Evolutionary conservation across 2,888 invertebrate genomes (phyloP).

Genomic region (Parelbella ahira): DNA sequence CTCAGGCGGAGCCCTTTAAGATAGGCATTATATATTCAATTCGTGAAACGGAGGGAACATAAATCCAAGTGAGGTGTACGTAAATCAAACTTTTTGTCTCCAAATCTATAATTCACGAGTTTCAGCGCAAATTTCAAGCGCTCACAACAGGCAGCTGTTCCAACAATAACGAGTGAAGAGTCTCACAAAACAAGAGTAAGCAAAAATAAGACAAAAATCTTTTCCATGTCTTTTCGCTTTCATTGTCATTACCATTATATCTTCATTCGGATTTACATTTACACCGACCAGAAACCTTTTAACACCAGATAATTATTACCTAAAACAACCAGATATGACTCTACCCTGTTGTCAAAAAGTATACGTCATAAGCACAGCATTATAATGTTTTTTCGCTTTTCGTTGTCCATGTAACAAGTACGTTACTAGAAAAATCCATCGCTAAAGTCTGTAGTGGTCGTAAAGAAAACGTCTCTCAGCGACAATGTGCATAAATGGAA

Average conservation of each 20-base stretch:
- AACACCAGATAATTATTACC: no score
- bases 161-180: background rate
- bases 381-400: no score
- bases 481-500: slow-evolving; percentile 2
- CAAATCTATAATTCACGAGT: slow-evolving; percentile 58
- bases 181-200: no score
- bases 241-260: no score
- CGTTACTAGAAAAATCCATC: background rate
- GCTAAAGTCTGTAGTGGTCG: slow-evolving; percentile 1
- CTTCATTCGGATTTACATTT: no score
- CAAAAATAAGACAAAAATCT: no score
- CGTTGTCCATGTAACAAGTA: no score
- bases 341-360: no score
- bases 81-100: slow-evolving; percentile 70
- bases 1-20: slow-evolving; percentile 33
- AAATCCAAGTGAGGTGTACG: slow-evolving; percentile 54
- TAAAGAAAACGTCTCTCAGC: slow-evolving; percentile 1
- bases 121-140: slow-evolving; percentile 33
- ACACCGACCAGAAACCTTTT: no score
- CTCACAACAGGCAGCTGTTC: slow-evolving; percentile 4
- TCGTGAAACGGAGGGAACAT: slow-evolving; percentile 55
- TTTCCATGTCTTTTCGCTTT: no score
- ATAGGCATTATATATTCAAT: slow-evolving; percentile 61
- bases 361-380: no score
- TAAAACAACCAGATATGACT: no score